Conservation (phyloP, 1,140 invertebrate species). For the Periplaneta americana region DNA sequence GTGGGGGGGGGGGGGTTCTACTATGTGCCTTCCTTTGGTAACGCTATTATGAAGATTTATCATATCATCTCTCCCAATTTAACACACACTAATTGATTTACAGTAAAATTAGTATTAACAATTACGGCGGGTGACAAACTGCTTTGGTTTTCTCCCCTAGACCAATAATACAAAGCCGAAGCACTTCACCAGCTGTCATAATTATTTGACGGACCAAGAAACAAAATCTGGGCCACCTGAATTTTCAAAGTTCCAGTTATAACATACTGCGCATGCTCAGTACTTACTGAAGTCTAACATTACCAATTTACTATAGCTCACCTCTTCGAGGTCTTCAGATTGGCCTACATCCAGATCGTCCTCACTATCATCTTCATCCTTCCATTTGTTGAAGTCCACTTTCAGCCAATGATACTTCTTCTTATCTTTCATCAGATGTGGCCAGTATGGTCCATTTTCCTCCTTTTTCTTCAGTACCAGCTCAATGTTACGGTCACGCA, state of each 20-base stretch:
- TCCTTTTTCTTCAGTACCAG: slow-evolving; percentile 61
- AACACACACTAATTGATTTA: too few species aligned
- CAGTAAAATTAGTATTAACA: too few species aligned
- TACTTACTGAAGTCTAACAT: too few species aligned
- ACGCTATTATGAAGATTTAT: too few species aligned
- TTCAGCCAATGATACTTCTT: slow-evolving; percentile 94
- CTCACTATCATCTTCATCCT: slow-evolving; percentile 85
- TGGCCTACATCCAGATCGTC: slow-evolving; percentile 50
- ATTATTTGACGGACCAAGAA: not conserved
- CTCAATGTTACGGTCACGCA: slow-evolving; percentile 68
- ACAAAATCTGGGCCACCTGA: too few species aligned
- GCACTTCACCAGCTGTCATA: not conserved
- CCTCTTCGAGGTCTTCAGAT: slow-evolving; percentile 51
- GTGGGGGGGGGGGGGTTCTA: too few species aligned
- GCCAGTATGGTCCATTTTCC: slow-evolving; percentile 77
- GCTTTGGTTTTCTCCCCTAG: too few species aligned
- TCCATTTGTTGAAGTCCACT: slow-evolving; percentile 96
- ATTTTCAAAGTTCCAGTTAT: too few species aligned
- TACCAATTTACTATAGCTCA: slow-evolving; percentile 33
- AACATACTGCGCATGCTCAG: too few species aligned
- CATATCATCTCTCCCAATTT: too few species aligned
- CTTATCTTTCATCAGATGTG: slow-evolving; percentile 77
- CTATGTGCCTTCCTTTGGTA: too few species aligned
- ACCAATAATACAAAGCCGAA: not conserved
- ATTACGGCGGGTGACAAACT: too few species aligned